Conservation (phyloP, 1,140 invertebrate species). For the Diprion similis region DNA sequence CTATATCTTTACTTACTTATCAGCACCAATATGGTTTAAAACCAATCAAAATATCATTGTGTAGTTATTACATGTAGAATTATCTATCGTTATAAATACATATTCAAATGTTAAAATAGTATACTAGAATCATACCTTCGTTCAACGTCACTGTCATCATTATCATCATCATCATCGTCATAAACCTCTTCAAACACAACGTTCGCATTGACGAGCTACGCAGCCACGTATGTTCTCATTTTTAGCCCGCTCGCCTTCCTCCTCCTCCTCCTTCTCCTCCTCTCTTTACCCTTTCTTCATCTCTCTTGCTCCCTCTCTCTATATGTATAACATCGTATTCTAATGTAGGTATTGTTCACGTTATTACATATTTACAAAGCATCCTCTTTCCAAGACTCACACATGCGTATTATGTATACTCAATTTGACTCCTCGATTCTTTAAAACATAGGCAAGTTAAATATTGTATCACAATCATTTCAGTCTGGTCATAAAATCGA, state of each 20-base stretch:
- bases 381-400: constrained; percentile 32
- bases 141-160: constrained; percentile 39
- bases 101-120: constrained; percentile 61
- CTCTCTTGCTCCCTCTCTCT: constrained; percentile 27
- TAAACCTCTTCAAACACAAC: not conserved
- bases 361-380: constrained; percentile 50
- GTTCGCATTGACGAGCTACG: not conserved
- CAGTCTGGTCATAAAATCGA: constrained; percentile 60
- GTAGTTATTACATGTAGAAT: constrained; percentile 49
- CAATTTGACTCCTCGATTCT: constrained; percentile 17
- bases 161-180: not conserved
- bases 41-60: constrained; percentile 60
- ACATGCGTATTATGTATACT: not conserved
- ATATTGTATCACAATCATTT: constrained; percentile 63
- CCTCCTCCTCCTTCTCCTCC: constrained; percentile 19
- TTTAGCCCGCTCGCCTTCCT: not conserved
- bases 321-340: not conserved
- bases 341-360: constrained; percentile 16
- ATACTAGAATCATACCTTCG: constrained; percentile 55
- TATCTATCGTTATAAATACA: constrained; percentile 60
- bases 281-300: constrained; percentile 24
- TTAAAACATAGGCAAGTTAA: constrained; percentile 61
- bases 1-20: constrained; percentile 47
- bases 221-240: not conserved
- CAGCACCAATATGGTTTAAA: constrained; percentile 63